Evolutionary conservation across 35 echinoderm and acorn worm species (phyloP).

Genomic region (Amphiura filiformis): DNA sequence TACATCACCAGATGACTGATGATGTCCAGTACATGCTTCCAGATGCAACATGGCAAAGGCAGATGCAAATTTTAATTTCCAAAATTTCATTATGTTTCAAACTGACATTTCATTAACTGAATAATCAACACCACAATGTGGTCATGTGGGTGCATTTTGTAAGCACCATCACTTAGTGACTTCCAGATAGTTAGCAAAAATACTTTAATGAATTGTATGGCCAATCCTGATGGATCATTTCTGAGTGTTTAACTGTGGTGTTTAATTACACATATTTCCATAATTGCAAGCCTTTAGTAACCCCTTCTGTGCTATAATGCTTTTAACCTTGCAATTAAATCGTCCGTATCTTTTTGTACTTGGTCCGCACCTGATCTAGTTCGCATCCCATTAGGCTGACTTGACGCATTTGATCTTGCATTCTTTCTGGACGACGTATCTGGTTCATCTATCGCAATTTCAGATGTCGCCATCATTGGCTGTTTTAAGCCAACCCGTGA

Average conservation of each 20-base stretch:
- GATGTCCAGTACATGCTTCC: too few relatives aligned
- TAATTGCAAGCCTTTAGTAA: not conserved
- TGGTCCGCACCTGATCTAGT: not conserved
- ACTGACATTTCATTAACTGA: too few relatives aligned
- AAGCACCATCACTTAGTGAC: not conserved
- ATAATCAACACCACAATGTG: not conserved
- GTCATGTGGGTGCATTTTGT: not conserved
- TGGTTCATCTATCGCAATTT: constrained; percentile 38
- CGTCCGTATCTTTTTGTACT: not conserved
- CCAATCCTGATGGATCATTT: not conserved
- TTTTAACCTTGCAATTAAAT: not conserved
- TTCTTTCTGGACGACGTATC: not conserved
- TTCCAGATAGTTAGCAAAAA: not conserved
- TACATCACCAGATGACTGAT: too few relatives aligned
- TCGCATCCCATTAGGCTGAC: not conserved
- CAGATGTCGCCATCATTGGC: constrained; percentile 9
- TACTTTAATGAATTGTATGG: not conserved
- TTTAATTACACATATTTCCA: not conserved
- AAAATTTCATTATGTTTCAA: too few relatives aligned
- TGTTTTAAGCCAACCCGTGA: constrained; percentile 58
- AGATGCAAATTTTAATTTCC: too few relatives aligned
- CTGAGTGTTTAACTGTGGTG: not conserved
- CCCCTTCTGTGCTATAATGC: not conserved
- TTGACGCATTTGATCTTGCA: not conserved
- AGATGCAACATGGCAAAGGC: too few relatives aligned